Conservation (phyloP, 2,888 invertebrate species). For the Myopa testacea region DNA sequence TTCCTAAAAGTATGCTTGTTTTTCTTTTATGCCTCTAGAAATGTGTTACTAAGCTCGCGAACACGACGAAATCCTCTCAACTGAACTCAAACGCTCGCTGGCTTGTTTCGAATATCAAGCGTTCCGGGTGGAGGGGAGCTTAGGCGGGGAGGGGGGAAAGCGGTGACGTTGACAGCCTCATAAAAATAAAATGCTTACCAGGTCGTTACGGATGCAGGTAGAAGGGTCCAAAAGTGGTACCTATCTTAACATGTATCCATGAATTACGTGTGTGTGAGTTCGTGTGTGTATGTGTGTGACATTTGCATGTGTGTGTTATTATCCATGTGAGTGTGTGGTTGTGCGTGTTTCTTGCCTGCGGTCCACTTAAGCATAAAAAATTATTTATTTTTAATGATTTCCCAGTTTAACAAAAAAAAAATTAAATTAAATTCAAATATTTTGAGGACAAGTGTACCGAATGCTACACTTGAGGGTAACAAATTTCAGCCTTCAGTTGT, state of each 20-base stretch:
- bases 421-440: too few species aligned
- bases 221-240: slow-evolving; percentile 50
- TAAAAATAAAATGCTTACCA: slow-evolving; percentile 34
- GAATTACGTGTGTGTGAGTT: slow-evolving; percentile 23
- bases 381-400: too few species aligned
- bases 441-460: too few species aligned
- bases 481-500: too few species aligned
- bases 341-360: background rate
- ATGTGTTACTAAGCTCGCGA: background rate
- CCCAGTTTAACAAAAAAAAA: too few species aligned
- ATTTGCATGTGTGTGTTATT: background rate
- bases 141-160: background rate
- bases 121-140: background rate
- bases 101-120: background rate
- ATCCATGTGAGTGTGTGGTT: background rate
- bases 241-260: slow-evolving; percentile 48
- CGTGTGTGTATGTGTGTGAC: background rate
- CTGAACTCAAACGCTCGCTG: background rate
- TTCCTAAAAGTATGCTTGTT: background rate
- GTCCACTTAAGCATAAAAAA: too few species aligned
- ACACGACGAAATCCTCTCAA: slow-evolving; percentile 21
- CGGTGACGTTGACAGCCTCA: slow-evolving; percentile 17
- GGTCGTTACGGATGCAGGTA: slow-evolving; percentile 14
- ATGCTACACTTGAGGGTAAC: too few species aligned
- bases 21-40: slow-evolving; percentile 4